Percentiles rank a stretch among this genome's conserved stretches.
phyloP scores from a whole-genome alignment of 1,140 invertebrate species.

The Stenopsyche tienmushanensis region DNA sequence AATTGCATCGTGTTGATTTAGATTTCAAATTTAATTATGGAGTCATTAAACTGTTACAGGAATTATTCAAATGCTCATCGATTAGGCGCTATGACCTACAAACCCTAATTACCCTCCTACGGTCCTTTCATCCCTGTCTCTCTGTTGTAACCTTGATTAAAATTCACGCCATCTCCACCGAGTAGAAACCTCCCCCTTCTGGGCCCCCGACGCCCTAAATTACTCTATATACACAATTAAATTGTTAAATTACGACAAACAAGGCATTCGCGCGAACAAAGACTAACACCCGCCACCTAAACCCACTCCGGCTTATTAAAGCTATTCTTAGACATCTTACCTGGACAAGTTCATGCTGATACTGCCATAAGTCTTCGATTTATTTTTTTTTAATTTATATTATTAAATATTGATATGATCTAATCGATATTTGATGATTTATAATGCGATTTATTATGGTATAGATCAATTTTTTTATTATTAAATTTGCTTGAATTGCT shows the following conservation, averaged over 20 bases:
- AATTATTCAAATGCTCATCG: conserved; percentile 39
- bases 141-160: conserved; percentile 38
- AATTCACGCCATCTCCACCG: conserved; percentile 36
- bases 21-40: too few species aligned
- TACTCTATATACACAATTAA: conserved; percentile 43
- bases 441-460: too few species aligned
- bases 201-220: conserved; percentile 21
- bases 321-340: conserved; percentile 9
- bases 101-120: conserved; percentile 38
- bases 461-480: too few species aligned
- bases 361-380: conserved; percentile 7
- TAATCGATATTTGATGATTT: too few species aligned
- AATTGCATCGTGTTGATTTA: too few species aligned
- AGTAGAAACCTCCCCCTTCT: neutral
- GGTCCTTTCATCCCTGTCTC: conserved; percentile 29
- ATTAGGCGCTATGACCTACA: conserved; percentile 38
- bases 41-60: conserved; percentile 1
- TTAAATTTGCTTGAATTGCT: too few species aligned
- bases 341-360: neutral
- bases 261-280: conserved; percentile 32
- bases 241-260: conserved; percentile 43
- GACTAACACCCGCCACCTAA: conserved; percentile 5
- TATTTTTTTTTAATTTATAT: too few species aligned
- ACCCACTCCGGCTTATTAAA: conserved; percentile 6
- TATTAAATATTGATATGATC: too few species aligned